Evolutionary conservation across 2,888 invertebrate genomes (phyloP), one percentile per base, ranked within the genome.

Genomic region (Troides helena): DNA sequence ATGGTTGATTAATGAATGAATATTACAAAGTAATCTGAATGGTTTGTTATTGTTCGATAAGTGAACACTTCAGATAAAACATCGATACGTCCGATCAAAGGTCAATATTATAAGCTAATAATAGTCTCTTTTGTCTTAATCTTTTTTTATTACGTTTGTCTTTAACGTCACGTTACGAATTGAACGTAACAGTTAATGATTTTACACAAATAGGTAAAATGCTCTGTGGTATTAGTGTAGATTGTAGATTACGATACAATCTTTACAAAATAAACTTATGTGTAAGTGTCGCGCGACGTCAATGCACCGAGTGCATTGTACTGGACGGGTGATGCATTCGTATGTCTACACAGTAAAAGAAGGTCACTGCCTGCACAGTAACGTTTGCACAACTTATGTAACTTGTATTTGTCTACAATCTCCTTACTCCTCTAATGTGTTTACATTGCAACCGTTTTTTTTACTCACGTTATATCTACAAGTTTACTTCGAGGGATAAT

Each of bases 321-420:
- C 89, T 79, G 80, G 65, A 74, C 85, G 80, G 85, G 85, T 87
- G 88, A 86, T 87, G 89, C 87, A 89, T 88, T 89, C 87, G 87
- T 77, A 75, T 85, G 83, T 86, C 84, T 85, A 82, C 59, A 78
- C 77, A 80, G 75, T 78, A 72, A 73, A 80, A 78, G 82, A 88
- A 90, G 91, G 90, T 90, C 90, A 88, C 82, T 90, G 90, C 79
- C 88, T 87, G 85, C 76, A 72, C 73, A 71, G 75, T 68, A 73
- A 80, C 83, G 86, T 87, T 85, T 83, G 83, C 84, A 82, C 77
- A 73, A 79, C 80, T 89, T 89, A 89, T 85, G 85, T 90, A 89
- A 90, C 80, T 74, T 76, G 77, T 83, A 85, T 87, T 85, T 86
- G 83, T 78, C 75, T 75, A 72, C 73, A 84, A 82, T 84, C 84